Evolutionary conservation across 2,113 vertebrate species (phyloP), one percentile per base, ranked within the genome.

Genomic region (Mellivora capensis): DNA sequence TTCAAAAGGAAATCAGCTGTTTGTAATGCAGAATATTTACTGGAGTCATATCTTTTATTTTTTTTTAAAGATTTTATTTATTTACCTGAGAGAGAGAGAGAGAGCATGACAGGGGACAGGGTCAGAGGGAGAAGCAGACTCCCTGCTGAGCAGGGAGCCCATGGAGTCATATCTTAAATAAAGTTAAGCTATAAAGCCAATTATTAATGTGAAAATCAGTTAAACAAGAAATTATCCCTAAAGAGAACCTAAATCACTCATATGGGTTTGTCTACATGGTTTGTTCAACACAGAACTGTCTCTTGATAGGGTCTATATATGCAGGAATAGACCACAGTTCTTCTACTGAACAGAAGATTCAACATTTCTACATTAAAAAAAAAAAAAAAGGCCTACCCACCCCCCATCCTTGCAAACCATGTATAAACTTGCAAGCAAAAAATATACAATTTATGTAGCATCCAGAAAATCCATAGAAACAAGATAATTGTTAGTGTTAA

Each of bases 401-500:
- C 6, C 29, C 7, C 7, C 5, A 64, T n/a, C 29, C 17, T 82
- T 57, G 27, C 12, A 93, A 87, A 80, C 3, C 18, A 10, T 29
- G 8, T 34, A 64, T 13, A 81, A 93, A 89, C 64, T 85, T 82
- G 9, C 23, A 59, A 79, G 52, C 27, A 79, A 34, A 87, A 96
- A 39, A 59, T 44, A 11, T 52, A 20, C 2, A 90, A 61, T 87
- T 95, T 77, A 71, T 61, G 47, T n/a, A 61, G 37, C 18, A 79
- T 39, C 6, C 11, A 83, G 27, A 76, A 59, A 39, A 64, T 85
- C 69, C 21, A 90, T 49, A 59, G 72, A 85, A 91, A 89, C 23
- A 84, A 64, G 9, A 21, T 59, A 83, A 90, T 81, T 74, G 94
- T 57, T 93, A 88, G 34, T 82, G 27, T 67, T 83, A 95, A 96